Evolutionary conservation across 2,888 invertebrate genomes (phyloP).

Genomic region (Philaethria dido): DNA sequence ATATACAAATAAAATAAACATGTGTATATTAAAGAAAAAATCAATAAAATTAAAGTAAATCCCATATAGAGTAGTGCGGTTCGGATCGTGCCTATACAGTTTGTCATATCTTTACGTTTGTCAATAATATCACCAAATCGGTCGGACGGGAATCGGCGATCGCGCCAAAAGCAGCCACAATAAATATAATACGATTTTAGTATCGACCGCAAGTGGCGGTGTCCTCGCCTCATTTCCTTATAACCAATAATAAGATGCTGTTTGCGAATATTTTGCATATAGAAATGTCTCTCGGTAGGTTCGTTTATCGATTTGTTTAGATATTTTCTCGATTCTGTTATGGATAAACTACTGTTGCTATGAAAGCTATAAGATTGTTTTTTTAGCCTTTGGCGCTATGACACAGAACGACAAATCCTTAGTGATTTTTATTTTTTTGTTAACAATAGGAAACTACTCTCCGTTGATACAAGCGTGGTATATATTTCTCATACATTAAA

Average conservation of each 20-base stretch:
- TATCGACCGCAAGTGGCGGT: conserved; percentile 59
- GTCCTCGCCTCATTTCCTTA: conserved; percentile 74
- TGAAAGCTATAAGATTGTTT: too few relatives aligned
- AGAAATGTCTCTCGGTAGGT: conserved; percentile 55
- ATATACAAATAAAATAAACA: background rate
- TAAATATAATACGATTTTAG: conserved; percentile 73
- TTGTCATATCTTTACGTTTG: conserved; percentile 53
- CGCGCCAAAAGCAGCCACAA: conserved; percentile 64
- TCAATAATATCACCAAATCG: conserved; percentile 60
- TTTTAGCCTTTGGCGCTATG: too few relatives aligned
- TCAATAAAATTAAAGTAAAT: conserved; percentile 17
- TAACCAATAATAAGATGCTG: conserved; percentile 59
- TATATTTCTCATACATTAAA: too few relatives aligned
- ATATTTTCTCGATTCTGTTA: background rate
- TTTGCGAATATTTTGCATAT: conserved; percentile 53
- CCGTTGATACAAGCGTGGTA: too few relatives aligned
- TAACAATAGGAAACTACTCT: too few relatives aligned
- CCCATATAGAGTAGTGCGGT: conserved; percentile 1
- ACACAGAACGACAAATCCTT: too few relatives aligned
- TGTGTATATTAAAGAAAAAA: background rate
- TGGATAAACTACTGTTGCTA: too few relatives aligned
- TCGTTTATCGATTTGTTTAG: background rate
- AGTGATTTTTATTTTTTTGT: too few relatives aligned
- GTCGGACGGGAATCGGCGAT: conserved; percentile 54
- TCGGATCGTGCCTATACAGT: conserved; percentile 25